phyloP scores from a whole-genome alignment of 2,113 vertebrate species.

The Aplodontia rufa region DNA sequence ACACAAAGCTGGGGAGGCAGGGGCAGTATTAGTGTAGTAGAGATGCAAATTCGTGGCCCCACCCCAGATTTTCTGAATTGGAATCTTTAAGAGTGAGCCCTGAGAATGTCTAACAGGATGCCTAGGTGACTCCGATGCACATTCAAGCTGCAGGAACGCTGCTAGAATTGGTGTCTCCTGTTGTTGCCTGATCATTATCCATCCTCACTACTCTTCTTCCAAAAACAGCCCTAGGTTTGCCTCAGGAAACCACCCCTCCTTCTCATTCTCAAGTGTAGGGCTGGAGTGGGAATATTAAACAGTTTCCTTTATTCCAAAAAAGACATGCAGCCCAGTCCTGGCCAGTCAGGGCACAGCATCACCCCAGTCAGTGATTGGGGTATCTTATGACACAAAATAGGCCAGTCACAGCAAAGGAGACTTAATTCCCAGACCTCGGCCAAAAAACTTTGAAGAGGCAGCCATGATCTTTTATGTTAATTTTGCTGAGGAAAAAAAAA shows the following conservation, averaged over 20 bases:
- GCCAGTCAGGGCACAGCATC: background rate
- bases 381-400: background rate
- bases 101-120: background rate
- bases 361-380: background rate
- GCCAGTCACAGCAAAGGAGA: background rate
- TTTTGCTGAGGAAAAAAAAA: background rate
- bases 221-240: background rate
- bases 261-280: background rate
- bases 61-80: background rate
- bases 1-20: background rate
- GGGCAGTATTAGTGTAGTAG: too few relatives aligned
- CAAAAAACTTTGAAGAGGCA: background rate
- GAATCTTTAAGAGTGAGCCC: background rate
- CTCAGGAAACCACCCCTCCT: background rate
- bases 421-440: background rate
- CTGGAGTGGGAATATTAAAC: background rate
- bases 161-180: too few relatives aligned
- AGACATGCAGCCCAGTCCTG: background rate
- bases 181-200: background rate
- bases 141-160: background rate
- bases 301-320: background rate
- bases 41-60: background rate
- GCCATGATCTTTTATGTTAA: background rate
- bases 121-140: background rate
- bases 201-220: background rate